Evolutionary conservation across 1,140 invertebrate genomes (phyloP).

Genomic region (Drosophila rhopaloa): DNA sequence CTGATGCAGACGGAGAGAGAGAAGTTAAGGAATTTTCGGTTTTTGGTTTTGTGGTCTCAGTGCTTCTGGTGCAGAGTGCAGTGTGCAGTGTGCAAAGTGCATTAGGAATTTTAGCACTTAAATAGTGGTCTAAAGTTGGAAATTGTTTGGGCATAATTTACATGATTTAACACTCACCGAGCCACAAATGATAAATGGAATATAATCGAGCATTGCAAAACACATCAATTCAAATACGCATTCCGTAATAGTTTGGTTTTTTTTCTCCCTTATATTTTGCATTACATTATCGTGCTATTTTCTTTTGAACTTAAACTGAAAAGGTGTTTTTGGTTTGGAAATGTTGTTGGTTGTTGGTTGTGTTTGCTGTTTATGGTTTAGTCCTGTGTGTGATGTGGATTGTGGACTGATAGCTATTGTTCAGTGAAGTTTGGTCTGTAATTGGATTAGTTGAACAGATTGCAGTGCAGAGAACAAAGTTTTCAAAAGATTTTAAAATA

Average conservation of each 20-base stretch:
- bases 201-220: conserved; percentile 43
- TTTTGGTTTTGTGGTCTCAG: conserved; percentile 47
- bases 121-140: conserved; percentile 43
- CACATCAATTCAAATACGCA: conserved; percentile 30
- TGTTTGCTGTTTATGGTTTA: conserved; percentile 17
- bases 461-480: background rate
- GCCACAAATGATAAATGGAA: conserved; percentile 50
- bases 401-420: conserved; percentile 27
- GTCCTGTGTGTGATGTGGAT: conserved; percentile 59
- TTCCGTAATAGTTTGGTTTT: conserved; percentile 15
- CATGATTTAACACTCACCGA: conserved; percentile 60
- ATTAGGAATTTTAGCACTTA: conserved; percentile 48
- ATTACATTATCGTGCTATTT: conserved; percentile 40
- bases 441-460: conserved; percentile 40
- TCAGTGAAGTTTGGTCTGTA: conserved; percentile 12
- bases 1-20: conserved; percentile 29
- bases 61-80: conserved; percentile 51
- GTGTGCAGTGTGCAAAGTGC: conserved; percentile 32
- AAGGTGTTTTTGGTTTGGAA: conserved; percentile 29
- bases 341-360: conserved; percentile 21
- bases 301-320: conserved; percentile 18
- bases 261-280: conserved; percentile 12
- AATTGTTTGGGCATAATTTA: conserved; percentile 56
- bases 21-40: conserved; percentile 53
- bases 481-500: background rate